Conservation (phyloP, 2,797 vertebrate species). For the Epinephelus coioides region DNA sequence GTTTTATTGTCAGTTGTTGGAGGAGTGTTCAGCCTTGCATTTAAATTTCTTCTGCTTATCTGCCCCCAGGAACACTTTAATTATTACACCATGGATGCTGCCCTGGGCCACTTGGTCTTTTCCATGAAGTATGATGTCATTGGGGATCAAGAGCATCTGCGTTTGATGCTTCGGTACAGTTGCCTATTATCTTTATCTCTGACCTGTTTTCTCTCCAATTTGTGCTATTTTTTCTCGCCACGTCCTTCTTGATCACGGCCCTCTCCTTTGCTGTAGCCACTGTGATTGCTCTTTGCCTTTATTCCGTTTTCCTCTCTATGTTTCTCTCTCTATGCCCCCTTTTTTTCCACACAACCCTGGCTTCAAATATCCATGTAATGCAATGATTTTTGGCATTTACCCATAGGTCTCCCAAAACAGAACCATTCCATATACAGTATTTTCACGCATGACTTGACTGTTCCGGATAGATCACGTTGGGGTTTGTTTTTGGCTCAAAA, state of each 20-base stretch:
- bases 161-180: slow-evolving; percentile 93
- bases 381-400: background rate
- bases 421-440: background rate
- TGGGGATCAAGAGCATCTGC: slow-evolving; percentile 96
- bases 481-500: background rate
- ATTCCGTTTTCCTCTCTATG: background rate
- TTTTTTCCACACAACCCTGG: background rate
- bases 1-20: slow-evolving; percentile 28
- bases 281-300: slow-evolving; percentile 11
- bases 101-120: slow-evolving; percentile 95
- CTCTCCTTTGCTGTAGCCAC: background rate
- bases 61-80: slow-evolving; percentile 95
- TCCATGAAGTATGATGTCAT: slow-evolving; percentile 98
- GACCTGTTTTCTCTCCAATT: slow-evolving; percentile 32
- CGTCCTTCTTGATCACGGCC: background rate
- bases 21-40: slow-evolving; percentile 29
- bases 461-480: background rate
- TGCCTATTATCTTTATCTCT: slow-evolving; percentile 40
- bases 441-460: slow-evolving; percentile 6
- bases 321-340: background rate
- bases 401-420: background rate
- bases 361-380: slow-evolving; percentile 3
- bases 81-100: slow-evolving; percentile 95
- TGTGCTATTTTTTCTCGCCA: background rate
- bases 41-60: slow-evolving; percentile 55